Percentiles rank a stretch among this genome's conserved stretches.
Evolutionary conservation across 2,888 invertebrate species (phyloP).

Genomic region (Nemotelus nigrinus): DNA sequence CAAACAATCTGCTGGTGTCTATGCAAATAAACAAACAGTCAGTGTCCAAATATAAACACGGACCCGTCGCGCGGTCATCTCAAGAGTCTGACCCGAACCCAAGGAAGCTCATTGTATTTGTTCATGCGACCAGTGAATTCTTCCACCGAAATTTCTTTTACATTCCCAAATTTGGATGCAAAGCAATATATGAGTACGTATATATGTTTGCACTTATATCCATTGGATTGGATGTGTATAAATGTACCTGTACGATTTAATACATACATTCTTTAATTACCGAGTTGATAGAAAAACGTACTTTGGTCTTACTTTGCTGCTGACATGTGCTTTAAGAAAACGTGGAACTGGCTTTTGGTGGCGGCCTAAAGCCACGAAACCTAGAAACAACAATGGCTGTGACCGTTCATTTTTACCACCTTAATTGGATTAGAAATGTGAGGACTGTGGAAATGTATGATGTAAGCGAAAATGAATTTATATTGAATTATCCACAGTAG

Average conservation of each 20-base stretch:
- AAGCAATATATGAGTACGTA: not conserved
- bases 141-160: slow-evolving; percentile 27
- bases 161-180: slow-evolving; percentile 1
- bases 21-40: slow-evolving; percentile 35
- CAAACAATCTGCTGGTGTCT: slow-evolving; percentile 42
- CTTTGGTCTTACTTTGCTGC: not conserved
- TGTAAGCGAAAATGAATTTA: too few species aligned
- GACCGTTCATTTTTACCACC: not conserved
- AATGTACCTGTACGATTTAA: too few species aligned
- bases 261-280: slow-evolving; percentile 15
- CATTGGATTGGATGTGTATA: too few species aligned
- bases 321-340: not conserved
- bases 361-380: not conserved
- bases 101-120: slow-evolving; percentile 38
- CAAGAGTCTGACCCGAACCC: slow-evolving; percentile 12
- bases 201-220: too few species aligned
- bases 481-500: too few species aligned
- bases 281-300: not conserved
- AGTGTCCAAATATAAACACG: slow-evolving; percentile 31
- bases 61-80: slow-evolving; percentile 35
- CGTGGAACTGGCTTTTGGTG: not conserved
- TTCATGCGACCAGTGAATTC: slow-evolving; percentile 24
- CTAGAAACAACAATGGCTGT: slow-evolving; percentile 6
- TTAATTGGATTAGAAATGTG: slow-evolving; percentile 19
- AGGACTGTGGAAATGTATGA: not conserved